Conservation (phyloP, 2,797 vertebrate species). For the Helostoma temminkii region DNA sequence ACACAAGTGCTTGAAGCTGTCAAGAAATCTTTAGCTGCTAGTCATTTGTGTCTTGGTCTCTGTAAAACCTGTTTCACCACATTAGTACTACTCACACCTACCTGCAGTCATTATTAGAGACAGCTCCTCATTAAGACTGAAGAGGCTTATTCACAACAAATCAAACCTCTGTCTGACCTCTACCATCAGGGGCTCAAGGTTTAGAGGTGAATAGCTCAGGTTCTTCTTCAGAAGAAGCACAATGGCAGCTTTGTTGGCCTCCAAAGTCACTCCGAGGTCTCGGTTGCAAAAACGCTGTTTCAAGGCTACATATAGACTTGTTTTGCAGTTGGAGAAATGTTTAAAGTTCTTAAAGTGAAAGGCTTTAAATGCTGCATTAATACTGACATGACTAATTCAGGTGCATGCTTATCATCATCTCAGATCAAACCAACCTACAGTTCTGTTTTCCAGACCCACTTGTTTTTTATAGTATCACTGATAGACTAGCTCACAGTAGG, state of each 20-base stretch:
- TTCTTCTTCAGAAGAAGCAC: slow-evolving; percentile 23
- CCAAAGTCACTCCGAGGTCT: slow-evolving; percentile 15
- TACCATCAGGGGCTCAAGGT: slow-evolving; percentile 33
- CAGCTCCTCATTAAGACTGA: slow-evolving; percentile 25
- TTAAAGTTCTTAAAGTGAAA: slow-evolving; percentile 1
- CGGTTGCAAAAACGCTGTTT: neutral
- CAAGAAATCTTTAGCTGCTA: slow-evolving; percentile 35
- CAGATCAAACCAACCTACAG: slow-evolving; percentile 12
- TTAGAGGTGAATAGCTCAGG: slow-evolving; percentile 41
- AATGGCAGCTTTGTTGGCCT: slow-evolving; percentile 25
- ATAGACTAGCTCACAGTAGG: too few species aligned
- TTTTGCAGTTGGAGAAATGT: slow-evolving; percentile 8
- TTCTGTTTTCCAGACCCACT: neutral
- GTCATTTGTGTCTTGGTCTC: slow-evolving; percentile 8
- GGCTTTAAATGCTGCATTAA: slow-evolving; percentile 13
- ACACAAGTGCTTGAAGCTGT: slow-evolving; percentile 47
- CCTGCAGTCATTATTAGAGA: slow-evolving; percentile 16
- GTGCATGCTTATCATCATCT: slow-evolving; percentile 29
- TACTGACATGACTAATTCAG: neutral
- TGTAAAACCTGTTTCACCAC: slow-evolving; percentile 63
- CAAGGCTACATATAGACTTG: neutral
- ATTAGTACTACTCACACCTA: slow-evolving; percentile 34
- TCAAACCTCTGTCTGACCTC: slow-evolving; percentile 45
- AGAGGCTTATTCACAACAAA: slow-evolving; percentile 40
- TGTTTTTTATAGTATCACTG: too few species aligned